Conservation (phyloP, 2,113 vertebrate species). For the Vicugna pacos region DNA sequence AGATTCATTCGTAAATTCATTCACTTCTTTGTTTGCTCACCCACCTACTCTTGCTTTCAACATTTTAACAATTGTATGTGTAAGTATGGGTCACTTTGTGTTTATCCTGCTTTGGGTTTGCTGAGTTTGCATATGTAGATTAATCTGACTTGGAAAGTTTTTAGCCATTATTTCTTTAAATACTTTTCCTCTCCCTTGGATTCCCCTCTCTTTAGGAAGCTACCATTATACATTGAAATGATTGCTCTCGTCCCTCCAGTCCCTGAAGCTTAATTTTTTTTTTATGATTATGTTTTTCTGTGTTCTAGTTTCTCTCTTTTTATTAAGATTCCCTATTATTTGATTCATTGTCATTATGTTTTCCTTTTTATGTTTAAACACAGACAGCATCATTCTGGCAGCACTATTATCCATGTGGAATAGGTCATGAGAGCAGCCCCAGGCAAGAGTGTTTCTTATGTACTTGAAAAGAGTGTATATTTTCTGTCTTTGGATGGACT, state of each 20-base stretch:
- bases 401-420: background rate
- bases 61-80: background rate
- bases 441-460: background rate
- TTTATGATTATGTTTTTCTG: conserved; percentile 32
- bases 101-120: background rate
- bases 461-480: background rate
- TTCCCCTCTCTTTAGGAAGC: background rate
- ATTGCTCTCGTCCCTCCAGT: background rate
- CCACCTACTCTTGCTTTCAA: background rate
- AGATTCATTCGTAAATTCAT: background rate
- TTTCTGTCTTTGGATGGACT: background rate
- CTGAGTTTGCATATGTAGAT: background rate
- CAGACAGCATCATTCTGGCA: background rate
- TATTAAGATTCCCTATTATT: background rate
- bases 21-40: background rate
- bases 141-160: background rate
- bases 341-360: background rate
- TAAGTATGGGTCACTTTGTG: background rate
- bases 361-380: conserved; percentile 28
- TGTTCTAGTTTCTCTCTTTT: background rate
- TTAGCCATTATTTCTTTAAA: background rate
- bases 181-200: background rate
- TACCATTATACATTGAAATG: background rate
- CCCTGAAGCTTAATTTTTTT: background rate
- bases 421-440: background rate